Base-by-base conservation (phyloP, 1,140 invertebrate species). In the Atta colombica region DNA sequence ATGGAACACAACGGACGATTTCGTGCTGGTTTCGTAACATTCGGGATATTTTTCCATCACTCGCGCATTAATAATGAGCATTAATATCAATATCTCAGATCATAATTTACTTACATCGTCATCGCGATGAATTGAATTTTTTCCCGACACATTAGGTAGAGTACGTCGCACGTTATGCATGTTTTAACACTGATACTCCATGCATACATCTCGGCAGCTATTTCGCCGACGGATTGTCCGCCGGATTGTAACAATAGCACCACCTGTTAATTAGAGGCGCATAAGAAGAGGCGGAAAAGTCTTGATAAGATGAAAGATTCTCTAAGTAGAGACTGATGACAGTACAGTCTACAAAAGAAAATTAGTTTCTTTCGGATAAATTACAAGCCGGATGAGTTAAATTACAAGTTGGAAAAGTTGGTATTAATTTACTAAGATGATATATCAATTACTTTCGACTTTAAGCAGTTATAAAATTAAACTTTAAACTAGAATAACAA, bases 181-280 rank as follows among this genome's bases (percentile, higher is more conserved):
- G 18, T 51, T 61, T 82, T 45, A 60, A 51, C 28, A 58, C 74
- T 39, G 25, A 63, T 49, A 28, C 6, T 63, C 39, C 12, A 60
- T 25, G 25, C 31, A 18, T 10, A 45, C 68, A 49, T 75, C 45
- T n/a, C 39, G 68, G 18, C 25, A 10, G 35, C 66, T 61, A 21
- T 82, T 18, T 82, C 80, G 31, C 14, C n/a, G 80, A 14, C 68
- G 39, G 10, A 72, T 55, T 61, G 68, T 45, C 25, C 21, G 45
- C 4, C 28, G 12, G 39, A 74, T 74, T 61, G 18, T 51, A 69
- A 74, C 4, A 61, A 74, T 25, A 39, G 25, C 65, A 84, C 28
- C 80, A 84, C 2, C 69, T 84, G 69, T 84, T 61, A 72, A 84
- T 84, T 84, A 84, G 21, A 31, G 66, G 49, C 7, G 35, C 39